Evolutionary conservation across 30 jellyfish, hydroid and myxozoan genomes (phyloP).

Genomic region (Sanderia malayensis): DNA sequence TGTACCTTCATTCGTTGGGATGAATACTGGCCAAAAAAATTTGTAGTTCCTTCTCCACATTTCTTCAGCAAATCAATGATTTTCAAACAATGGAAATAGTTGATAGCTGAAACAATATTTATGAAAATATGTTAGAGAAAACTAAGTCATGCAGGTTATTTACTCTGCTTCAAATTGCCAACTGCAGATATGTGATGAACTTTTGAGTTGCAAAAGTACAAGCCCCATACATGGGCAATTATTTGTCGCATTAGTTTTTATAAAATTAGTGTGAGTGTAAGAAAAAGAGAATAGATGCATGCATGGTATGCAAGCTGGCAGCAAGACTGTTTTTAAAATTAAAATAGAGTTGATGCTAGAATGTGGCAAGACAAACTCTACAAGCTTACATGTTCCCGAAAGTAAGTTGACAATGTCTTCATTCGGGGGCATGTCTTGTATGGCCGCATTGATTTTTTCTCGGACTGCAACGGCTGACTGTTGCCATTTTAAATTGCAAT

Average conservation of each 20-base stretch:
- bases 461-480: constrained; percentile 61
- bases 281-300: too few species aligned
- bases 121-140: not conserved
- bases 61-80: constrained; percentile 47
- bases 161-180: too few species aligned
- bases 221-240: too few species aligned
- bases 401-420: constrained; percentile 53
- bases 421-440: constrained; percentile 75
- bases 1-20: constrained; percentile 88
- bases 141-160: not conserved
- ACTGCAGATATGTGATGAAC: too few species aligned
- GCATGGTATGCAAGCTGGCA: too few species aligned
- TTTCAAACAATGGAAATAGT: constrained; percentile 68
- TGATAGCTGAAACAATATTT: constrained; percentile 45
- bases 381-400: constrained; percentile 65
- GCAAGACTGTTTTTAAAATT: too few species aligned
- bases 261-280: too few species aligned
- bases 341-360: too few species aligned
- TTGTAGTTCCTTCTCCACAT: constrained; percentile 83
- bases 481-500: constrained; percentile 88
- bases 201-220: too few species aligned
- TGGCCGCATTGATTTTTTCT: constrained; percentile 65
- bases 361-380: too few species aligned
- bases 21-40: constrained; percentile 85
- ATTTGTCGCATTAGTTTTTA: too few species aligned